Conservation (phyloP, 2,113 vertebrate genomes). For the Polypterus senegalus region DNA sequence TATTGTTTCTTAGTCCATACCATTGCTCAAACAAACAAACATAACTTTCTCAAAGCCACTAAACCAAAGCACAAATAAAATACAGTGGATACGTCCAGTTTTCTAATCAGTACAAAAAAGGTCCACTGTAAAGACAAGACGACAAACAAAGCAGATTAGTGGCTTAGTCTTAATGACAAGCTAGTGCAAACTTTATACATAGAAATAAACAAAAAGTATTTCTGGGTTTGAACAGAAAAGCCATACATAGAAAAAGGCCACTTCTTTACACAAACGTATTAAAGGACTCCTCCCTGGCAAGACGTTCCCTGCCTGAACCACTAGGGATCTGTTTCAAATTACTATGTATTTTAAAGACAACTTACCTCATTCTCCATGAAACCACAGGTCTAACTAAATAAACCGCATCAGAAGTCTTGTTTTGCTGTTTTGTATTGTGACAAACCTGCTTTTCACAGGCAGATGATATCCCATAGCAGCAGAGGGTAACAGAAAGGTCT, state of each 20-base stretch:
- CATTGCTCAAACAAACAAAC: too few species aligned
- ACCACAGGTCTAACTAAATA: neutral
- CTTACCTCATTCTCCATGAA: constrained; percentile 58
- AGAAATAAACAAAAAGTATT: neutral
- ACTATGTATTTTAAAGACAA: neutral
- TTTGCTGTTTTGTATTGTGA: neutral
- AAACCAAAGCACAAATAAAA: too few species aligned
- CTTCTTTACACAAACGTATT: neutral
- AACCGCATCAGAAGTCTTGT: neutral
- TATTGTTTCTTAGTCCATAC: too few species aligned
- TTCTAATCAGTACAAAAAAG: too few species aligned
- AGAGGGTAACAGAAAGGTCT: constrained; percentile 18
- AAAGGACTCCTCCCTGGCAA: neutral
- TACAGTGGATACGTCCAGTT: too few species aligned
- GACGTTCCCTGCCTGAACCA: neutral
- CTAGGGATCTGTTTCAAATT: neutral
- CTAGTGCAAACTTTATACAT: neutral
- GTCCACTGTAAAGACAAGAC: too few species aligned
- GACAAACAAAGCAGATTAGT: too few species aligned
- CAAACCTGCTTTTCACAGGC: neutral
- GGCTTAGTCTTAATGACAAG: neutral
- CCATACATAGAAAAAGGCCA: neutral
- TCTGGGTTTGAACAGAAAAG: neutral
- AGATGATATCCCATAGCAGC: neutral
- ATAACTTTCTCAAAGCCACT: too few species aligned